Evolutionary conservation across 2,797 vertebrate species (phyloP).

Genomic region (Hydrolagus colliei): DNA sequence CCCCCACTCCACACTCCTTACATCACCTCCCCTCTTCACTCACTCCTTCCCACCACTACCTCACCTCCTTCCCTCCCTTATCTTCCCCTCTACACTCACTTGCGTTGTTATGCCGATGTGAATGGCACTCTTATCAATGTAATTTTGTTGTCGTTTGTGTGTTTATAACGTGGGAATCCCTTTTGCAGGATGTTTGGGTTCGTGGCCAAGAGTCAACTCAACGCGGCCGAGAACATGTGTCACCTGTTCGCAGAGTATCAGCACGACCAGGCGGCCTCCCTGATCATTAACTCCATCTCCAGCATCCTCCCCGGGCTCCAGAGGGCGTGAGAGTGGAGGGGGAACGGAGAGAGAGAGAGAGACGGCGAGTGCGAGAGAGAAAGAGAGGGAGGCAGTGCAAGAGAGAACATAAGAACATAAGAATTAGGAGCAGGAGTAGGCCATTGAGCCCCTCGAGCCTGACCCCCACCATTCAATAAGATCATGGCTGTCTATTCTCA

Average conservation of each 20-base stretch:
- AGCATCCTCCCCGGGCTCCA: slow-evolving; percentile 48
- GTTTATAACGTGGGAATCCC: slow-evolving; percentile 12
- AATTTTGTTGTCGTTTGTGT: neutral
- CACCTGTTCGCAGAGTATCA: slow-evolving; percentile 83
- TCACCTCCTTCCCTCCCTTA: neutral
- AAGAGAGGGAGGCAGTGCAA: too few species aligned
- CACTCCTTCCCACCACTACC: neutral
- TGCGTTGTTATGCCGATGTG: neutral
- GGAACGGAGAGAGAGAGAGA: neutral
- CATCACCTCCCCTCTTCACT: too few species aligned
- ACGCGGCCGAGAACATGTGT: slow-evolving; percentile 68
- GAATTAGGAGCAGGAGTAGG: too few species aligned
- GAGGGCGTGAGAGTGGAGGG: slow-evolving; percentile 21
- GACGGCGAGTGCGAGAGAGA: neutral
- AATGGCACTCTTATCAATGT: neutral
- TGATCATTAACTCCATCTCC: slow-evolving; percentile 54
- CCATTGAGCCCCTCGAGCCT: neutral
- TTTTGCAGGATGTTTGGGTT: slow-evolving; percentile 75
- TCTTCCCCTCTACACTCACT: neutral
- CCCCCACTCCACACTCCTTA: neutral
- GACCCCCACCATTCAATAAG: too few species aligned
- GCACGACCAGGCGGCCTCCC: slow-evolving; percentile 55
- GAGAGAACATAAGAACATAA: too few species aligned
- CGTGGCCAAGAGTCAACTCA: slow-evolving; percentile 70
- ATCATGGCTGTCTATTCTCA: too few species aligned